These are phyloP conservation scores for Patella pellucida DNA, from an alignment of 2,888 invertebrate genomes.

Conservation along the genomic window DNA sequence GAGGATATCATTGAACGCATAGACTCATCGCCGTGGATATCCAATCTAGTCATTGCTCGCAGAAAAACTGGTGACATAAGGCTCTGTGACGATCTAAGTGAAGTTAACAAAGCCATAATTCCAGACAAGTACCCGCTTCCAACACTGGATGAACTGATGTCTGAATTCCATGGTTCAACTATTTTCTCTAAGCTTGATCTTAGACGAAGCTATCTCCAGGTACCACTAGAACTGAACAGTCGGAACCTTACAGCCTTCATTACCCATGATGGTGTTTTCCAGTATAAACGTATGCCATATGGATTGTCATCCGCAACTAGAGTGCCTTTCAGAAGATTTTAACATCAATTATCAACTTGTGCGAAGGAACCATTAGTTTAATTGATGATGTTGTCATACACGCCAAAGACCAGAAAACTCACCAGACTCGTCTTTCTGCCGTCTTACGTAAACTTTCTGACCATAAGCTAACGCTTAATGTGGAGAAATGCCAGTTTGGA, in stretches of 20 bases:
- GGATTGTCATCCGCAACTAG: not conserved
- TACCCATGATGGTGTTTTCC: slow-evolving; percentile 12
- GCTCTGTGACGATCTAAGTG: slow-evolving; percentile 3
- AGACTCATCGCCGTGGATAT: slow-evolving; percentile 14
- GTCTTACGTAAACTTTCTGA: not conserved
- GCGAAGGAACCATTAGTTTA: not conserved
- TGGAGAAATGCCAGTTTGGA: not conserved
- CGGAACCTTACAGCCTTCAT: slow-evolving; percentile 2
- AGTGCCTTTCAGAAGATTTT: slow-evolving; percentile 15
- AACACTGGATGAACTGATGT: not conserved
- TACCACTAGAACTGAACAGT: not conserved
- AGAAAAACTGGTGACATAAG: slow-evolving; percentile 16
- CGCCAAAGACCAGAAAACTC: not conserved
- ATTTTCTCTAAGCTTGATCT: slow-evolving; percentile 14
- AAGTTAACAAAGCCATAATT: slow-evolving; percentile 10
- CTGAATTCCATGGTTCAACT: slow-evolving; percentile 9
- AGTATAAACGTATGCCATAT: slow-evolving; percentile 8
- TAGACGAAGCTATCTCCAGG: slow-evolving; percentile 1
- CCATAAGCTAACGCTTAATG: not conserved
- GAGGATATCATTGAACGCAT: slow-evolving; percentile 8
- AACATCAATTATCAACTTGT: not conserved
- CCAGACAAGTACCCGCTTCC: slow-evolving; percentile 12
- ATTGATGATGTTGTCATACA: not conserved
- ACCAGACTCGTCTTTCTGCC: not conserved
- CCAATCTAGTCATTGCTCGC: slow-evolving; percentile 11